phyloP scores from a whole-genome alignment of 2,113 vertebrate species.

The Camarhynchus parvulus region DNA sequence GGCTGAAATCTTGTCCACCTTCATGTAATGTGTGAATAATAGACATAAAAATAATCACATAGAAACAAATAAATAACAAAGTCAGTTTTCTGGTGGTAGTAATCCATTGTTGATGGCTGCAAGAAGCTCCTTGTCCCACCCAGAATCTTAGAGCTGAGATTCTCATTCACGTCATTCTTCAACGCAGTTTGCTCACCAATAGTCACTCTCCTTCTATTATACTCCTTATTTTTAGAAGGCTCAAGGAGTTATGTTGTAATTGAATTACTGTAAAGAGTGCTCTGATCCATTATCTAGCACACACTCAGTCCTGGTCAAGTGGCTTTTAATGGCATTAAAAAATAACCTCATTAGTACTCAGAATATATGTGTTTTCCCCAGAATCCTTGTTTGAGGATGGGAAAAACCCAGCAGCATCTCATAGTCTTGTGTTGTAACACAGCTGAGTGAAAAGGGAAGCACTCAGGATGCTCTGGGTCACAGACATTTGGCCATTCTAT shows the following conservation, averaged over 20 bases:
- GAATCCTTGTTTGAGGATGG: neutral
- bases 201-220: neutral
- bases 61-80: neutral
- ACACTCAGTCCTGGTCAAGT: neutral
- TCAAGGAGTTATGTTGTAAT: neutral
- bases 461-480: neutral
- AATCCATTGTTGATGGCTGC: neutral
- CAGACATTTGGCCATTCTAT: neutral
- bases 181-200: neutral
- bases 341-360: neutral
- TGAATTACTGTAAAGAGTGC: neutral
- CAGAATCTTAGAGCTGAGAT: neutral
- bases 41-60: neutral
- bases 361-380: neutral
- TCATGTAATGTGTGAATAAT: neutral
- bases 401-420: neutral
- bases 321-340: neutral
- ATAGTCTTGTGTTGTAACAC: neutral
- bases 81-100: neutral
- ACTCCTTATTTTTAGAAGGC: conserved; percentile 28
- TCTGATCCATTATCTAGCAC: neutral
- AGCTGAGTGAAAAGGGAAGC: neutral
- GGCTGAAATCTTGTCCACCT: neutral
- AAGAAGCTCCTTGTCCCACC: neutral
- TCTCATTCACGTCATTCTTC: neutral